phyloP scores from a whole-genome alignment of 1,140 invertebrate genomes.

The Amphibalanus amphitrite region DNA sequence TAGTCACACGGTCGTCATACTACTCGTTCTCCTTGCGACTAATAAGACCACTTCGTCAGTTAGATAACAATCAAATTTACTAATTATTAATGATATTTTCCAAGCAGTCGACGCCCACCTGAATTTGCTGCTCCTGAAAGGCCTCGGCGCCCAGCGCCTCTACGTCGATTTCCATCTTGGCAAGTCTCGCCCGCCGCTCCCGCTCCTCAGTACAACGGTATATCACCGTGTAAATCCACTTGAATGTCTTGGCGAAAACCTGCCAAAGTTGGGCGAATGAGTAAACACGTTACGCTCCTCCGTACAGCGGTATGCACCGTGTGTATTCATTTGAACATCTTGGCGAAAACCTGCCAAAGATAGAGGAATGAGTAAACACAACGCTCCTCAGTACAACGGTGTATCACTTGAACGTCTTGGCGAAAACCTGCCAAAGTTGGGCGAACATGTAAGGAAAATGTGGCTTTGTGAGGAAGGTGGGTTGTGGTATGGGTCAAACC shows the following conservation, averaged over 20 bases:
- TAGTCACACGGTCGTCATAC: no score
- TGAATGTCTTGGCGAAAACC: constrained; percentile 37
- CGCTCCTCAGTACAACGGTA: constrained; percentile 23
- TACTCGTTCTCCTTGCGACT: no score
- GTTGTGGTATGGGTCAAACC: no score
- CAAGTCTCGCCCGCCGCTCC: neutral
- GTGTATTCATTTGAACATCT: constrained; percentile 59
- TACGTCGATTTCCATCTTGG: constrained; percentile 7
- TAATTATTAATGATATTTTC: no score
- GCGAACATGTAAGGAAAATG: no score
- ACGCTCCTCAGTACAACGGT: constrained; percentile 19
- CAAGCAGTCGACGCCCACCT: neutral
- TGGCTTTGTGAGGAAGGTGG: no score
- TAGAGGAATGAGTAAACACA: no score
- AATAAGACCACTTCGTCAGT: no score
- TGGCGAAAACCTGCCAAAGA: constrained; percentile 16
- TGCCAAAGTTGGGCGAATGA: no score
- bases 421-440: constrained; percentile 14
- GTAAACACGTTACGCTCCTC: no score
- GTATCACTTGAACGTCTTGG: constrained; percentile 52
- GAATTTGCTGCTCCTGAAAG: neutral
- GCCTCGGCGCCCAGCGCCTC: neutral
- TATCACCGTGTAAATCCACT: constrained; percentile 56
- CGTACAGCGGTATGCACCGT: constrained; percentile 36
- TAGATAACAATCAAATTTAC: no score